Base-by-base conservation (phyloP, 2,113 vertebrate genomes). In the Ceyx cyanopectus region DNA sequence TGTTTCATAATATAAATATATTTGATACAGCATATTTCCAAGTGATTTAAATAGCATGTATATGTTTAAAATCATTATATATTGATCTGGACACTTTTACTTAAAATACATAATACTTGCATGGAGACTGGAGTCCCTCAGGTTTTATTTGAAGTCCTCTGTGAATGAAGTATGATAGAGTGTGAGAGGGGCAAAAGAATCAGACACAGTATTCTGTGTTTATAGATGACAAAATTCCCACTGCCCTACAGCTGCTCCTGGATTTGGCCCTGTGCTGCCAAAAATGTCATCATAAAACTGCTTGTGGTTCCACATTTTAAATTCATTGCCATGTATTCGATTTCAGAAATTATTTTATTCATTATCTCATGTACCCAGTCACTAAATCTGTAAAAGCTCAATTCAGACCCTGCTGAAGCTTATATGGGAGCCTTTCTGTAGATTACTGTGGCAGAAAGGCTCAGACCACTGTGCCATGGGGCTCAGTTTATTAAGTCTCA, bases 261-360 rank as follows among this genome's bases (percentile, higher is more conserved):
- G 37, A 63, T 87, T 93, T 85, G 75, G 50, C 62, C 58, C 41
- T 61, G 9, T 63, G 29, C 65, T 90, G 79, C 53, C 72, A 80
- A 77, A 91, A 78, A 73, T 66, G 58, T 77, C n/a, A n/a, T 85
- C 51, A 70, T 60, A 87, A 95, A 94, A 37, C 26, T 87, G 50
- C 46, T 46, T 74, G 66, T 85, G 45, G 24, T 56, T 77, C 61
- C 40, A 37, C 26, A 32, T 40, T 90, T 95, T 69, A 79, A 75
- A 87, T 94, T 95, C 32, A 63, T 12, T 90, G 81, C 29, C 27
- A 26, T 45, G n/a, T 56, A 50, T 27, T 5, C 84, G 61, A 68
- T 26, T 70, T 95, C 81, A 86, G 58, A 92, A 81, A 60, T 51
- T 6, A 2, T 41, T 87, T 91, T 54, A 34, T 63, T 87, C 29